These are phyloP conservation scores for Neostethus bicornis DNA, from an alignment of 2,797 vertebrate genomes.

Conservation along the genomic window DNA sequence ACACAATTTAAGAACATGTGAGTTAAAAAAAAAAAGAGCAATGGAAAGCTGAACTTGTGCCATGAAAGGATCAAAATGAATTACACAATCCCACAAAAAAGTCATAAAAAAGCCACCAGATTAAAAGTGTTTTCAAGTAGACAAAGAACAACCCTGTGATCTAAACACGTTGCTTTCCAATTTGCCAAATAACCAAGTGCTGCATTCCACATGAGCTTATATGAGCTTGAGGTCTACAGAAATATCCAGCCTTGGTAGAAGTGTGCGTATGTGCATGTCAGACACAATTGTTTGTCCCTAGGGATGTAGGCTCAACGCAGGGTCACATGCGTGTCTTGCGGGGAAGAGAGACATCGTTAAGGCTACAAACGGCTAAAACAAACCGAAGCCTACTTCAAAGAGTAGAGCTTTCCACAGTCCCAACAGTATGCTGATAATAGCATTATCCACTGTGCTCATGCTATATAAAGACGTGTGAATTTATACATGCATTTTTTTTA, in stretches of 20 bases:
- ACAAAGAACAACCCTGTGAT: slow-evolving; percentile 71
- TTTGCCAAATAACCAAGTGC: slow-evolving; percentile 60
- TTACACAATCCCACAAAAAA: slow-evolving; percentile 57
- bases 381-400: slow-evolving; percentile 68
- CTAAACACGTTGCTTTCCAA: slow-evolving; percentile 66
- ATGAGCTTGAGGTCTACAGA: slow-evolving; percentile 57
- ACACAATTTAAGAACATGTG: too few species aligned
- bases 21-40: too few species aligned
- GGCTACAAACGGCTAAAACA: slow-evolving; percentile 64
- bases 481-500: slow-evolving; percentile 30
- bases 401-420: slow-evolving; percentile 58
- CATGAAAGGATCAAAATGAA: slow-evolving; percentile 46
- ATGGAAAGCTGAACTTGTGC: slow-evolving; percentile 24
- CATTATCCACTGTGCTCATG: slow-evolving; percentile 33
- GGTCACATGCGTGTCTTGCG: slow-evolving; percentile 73
- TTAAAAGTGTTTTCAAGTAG: slow-evolving; percentile 58
- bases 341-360: slow-evolving; percentile 34
- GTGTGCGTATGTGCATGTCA: slow-evolving; percentile 28
- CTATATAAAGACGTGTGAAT: slow-evolving; percentile 51
- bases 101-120: slow-evolving; percentile 62
- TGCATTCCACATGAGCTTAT: slow-evolving; percentile 77
- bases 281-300: slow-evolving; percentile 58
- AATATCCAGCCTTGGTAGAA: slow-evolving; percentile 43
- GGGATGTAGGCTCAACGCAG: slow-evolving; percentile 43
- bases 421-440: slow-evolving; percentile 59